Evolutionary conservation across 2,888 invertebrate species (phyloP).

Genomic region (Oxycera nigricornis): DNA sequence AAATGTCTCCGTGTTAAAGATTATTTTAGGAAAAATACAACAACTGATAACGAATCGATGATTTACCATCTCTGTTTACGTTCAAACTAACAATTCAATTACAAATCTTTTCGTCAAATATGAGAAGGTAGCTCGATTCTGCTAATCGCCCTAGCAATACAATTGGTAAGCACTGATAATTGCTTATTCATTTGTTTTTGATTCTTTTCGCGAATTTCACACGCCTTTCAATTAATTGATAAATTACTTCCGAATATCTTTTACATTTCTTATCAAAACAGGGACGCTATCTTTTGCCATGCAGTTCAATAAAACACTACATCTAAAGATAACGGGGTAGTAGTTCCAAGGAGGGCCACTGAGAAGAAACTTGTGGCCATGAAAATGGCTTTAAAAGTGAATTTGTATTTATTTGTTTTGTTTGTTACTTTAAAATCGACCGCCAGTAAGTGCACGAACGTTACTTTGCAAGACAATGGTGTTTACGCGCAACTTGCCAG

Average conservation of each 20-base stretch:
- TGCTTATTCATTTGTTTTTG: background rate
- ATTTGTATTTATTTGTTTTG: background rate
- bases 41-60: too few species aligned
- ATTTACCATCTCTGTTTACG: too few species aligned
- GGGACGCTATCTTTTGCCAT: background rate
- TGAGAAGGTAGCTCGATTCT: too few species aligned
- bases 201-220: background rate
- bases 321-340: background rate
- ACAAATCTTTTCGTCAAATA: too few species aligned
- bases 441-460: background rate
- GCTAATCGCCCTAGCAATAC: too few species aligned
- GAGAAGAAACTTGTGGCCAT: background rate
- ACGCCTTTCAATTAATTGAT: background rate
- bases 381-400: background rate
- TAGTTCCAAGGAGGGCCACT: background rate
- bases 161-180: too few species aligned
- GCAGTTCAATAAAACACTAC: background rate
- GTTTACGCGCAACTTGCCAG: slow-evolving; percentile 41
- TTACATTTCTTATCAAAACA: background rate
- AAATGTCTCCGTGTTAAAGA: too few species aligned
- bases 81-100: too few species aligned
- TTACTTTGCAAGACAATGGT: background rate
- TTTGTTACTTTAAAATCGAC: background rate
- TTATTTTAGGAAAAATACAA: too few species aligned
- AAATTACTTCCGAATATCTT: background rate